Evolutionary conservation across 92 coral and sea anemone species (phyloP).

Genomic region (Epizoanthus illoricatus): DNA sequence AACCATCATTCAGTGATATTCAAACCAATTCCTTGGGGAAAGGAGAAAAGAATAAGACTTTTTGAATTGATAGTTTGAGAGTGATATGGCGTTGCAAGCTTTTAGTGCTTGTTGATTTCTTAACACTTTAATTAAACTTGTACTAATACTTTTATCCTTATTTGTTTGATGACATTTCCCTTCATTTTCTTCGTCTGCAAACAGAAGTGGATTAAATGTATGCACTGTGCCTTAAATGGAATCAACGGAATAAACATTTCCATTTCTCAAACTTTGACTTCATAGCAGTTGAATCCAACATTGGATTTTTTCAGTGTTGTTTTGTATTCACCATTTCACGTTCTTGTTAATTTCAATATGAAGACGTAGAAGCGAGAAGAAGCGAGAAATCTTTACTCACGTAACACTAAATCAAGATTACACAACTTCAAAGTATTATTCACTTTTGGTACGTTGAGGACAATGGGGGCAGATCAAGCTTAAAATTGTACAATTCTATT

Average conservation of each 20-base stretch:
- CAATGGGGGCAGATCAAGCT: slow-evolving; percentile 30
- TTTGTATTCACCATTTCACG: background rate
- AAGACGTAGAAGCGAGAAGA: background rate
- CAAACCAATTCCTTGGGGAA: slow-evolving; percentile 21
- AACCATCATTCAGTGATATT: slow-evolving; percentile 12
- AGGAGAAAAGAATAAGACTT: slow-evolving; percentile 13
- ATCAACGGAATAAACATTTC: background rate
- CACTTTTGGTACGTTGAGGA: slow-evolving; percentile 16
- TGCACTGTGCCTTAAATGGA: background rate
- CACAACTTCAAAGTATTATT: slow-evolving; percentile 15
- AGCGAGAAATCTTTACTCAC: slow-evolving; percentile 8
- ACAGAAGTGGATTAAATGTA: slow-evolving; percentile 15
- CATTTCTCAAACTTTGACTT: slow-evolving; percentile 9
- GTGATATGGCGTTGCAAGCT: slow-evolving; percentile 35
- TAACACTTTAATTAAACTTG: slow-evolving; percentile 45
- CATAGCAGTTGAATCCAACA: background rate
- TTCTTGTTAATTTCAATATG: background rate
- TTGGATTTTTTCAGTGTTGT: background rate
- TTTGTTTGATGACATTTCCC: slow-evolving; percentile 39
- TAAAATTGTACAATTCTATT: slow-evolving; percentile 20
- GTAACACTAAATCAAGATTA: slow-evolving; percentile 21
- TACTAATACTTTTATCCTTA: slow-evolving; percentile 41
- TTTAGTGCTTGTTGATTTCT: slow-evolving; percentile 35
- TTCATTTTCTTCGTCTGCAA: slow-evolving; percentile 21
- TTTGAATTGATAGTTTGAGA: slow-evolving; percentile 4